A percentile compares a stretch with the other conserved stretches of the same genome.
Conservation (phyloP, 2,797 vertebrate genomes). For the Discoglossus pictus region DNA sequence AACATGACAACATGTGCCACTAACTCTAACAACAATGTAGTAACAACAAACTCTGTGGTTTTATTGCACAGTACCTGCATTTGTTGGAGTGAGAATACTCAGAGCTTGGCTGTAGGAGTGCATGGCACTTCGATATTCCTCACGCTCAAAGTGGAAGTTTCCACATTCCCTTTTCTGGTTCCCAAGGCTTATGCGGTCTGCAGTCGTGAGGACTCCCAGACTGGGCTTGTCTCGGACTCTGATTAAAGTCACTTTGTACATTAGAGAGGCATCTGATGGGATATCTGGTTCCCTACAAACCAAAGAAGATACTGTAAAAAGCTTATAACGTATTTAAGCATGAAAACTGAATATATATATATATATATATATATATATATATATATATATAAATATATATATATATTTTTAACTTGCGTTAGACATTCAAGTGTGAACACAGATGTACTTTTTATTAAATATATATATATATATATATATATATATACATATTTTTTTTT, state of each 20-base stretch:
- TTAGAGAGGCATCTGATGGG: conserved; percentile 76
- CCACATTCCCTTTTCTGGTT: conserved; percentile 81
- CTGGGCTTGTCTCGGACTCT: conserved; percentile 74
- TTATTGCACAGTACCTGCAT: conserved; percentile 16
- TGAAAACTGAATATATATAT: too few species aligned
- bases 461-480: too few species aligned
- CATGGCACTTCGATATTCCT: conserved; percentile 74
- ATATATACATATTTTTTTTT: too few species aligned
- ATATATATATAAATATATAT: too few species aligned
- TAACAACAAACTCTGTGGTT: too few species aligned
- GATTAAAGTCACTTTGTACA: conserved; percentile 83
- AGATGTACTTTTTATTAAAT: too few species aligned
- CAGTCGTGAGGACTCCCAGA: conserved; percentile 63
- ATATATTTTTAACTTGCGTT: too few species aligned
- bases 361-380: too few species aligned
- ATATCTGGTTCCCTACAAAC: conserved; percentile 81
- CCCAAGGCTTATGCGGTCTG: conserved; percentile 76
- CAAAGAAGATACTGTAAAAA: conserved; percentile 11
- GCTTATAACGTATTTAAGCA: neutral
- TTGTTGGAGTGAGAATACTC: conserved; percentile 65
- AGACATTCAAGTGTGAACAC: too few species aligned
- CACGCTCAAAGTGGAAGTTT: conserved; percentile 82
- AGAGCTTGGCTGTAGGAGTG: conserved; percentile 78
- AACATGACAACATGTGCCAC: too few species aligned
- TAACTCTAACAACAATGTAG: too few species aligned